Conservation (phyloP, 2,797 vertebrate species). For the Oreonectes daqikongensis region DNA sequence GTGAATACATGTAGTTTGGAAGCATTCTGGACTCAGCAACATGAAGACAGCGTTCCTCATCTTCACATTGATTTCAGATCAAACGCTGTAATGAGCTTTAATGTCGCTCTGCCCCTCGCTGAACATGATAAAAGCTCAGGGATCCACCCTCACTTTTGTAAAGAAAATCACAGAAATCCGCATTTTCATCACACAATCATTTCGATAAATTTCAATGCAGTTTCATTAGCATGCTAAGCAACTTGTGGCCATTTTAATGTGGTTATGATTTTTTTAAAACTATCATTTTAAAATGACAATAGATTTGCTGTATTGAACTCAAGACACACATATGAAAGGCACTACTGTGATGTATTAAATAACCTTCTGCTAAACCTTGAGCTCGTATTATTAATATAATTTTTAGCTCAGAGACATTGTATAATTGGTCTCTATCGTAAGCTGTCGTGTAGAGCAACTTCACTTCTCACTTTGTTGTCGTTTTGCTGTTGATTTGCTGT, state of each 20-base stretch:
- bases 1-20: conserved; percentile 14
- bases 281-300: neutral
- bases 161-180: conserved; percentile 31
- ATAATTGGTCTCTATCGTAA: too few relatives aligned
- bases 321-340: neutral
- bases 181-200: neutral
- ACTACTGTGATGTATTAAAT: neutral
- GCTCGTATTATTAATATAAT: neutral
- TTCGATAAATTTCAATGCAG: neutral
- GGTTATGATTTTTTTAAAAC: neutral
- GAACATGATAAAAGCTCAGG: conserved; percentile 36
- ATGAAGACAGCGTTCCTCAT: conserved; percentile 4
- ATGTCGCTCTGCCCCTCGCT: conserved; percentile 46
- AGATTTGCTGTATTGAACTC: neutral
- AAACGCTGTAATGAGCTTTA: conserved; percentile 53
- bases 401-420: too few relatives aligned
- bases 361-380: neutral
- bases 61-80: conserved; percentile 32
- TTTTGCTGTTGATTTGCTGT: conserved; percentile 18
- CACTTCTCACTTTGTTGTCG: conserved; percentile 37
- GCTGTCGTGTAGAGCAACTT: conserved; percentile 41
- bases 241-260: neutral
- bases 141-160: conserved; percentile 24
- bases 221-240: conserved; percentile 2
- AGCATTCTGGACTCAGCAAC: conserved; percentile 3